These are phyloP conservation scores for Diploptera punctata DNA, from an alignment of 2,888 invertebrate genomes.

Conservation along the genomic window DNA sequence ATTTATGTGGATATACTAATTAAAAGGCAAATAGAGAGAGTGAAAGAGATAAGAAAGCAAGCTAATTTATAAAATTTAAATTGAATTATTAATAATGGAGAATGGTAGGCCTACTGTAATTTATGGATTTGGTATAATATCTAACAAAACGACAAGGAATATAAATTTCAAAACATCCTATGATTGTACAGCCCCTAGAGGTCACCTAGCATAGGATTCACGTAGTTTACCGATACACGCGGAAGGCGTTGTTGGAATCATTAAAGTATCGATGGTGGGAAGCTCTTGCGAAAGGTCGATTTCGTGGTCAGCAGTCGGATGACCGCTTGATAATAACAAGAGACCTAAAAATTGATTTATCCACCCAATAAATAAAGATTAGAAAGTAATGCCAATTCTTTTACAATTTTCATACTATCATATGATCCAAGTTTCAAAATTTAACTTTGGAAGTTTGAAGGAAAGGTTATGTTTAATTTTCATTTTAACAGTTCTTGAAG, in stretches of 20 bases:
- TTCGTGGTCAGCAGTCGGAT: constrained; percentile 23
- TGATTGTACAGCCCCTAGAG: not conserved
- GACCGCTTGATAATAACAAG: constrained; percentile 23
- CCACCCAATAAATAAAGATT: not conserved
- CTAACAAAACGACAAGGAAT: too few relatives aligned
- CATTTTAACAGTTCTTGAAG: too few relatives aligned
- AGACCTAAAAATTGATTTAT: not conserved
- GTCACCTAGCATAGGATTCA: not conserved
- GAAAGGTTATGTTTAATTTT: too few relatives aligned
- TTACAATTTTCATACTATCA: not conserved
- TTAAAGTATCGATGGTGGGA: constrained; percentile 26
- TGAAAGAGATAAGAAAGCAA: too few relatives aligned
- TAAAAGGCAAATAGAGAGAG: too few relatives aligned
- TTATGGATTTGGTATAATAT: too few relatives aligned
- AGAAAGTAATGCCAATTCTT: not conserved
- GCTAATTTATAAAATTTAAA: too few relatives aligned
- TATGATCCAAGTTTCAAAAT: too few relatives aligned
- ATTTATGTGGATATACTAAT: too few relatives aligned
- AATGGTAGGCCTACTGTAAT: too few relatives aligned
- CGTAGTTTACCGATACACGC: constrained; percentile 6
- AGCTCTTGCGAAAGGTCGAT: constrained; percentile 7
- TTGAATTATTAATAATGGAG: too few relatives aligned
- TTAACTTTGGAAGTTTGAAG: too few relatives aligned
- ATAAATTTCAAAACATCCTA: not conserved
- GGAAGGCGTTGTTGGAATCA: constrained; percentile 25